Conservation (phyloP, 2,888 invertebrate genomes). For the Cheilosia impressa region DNA sequence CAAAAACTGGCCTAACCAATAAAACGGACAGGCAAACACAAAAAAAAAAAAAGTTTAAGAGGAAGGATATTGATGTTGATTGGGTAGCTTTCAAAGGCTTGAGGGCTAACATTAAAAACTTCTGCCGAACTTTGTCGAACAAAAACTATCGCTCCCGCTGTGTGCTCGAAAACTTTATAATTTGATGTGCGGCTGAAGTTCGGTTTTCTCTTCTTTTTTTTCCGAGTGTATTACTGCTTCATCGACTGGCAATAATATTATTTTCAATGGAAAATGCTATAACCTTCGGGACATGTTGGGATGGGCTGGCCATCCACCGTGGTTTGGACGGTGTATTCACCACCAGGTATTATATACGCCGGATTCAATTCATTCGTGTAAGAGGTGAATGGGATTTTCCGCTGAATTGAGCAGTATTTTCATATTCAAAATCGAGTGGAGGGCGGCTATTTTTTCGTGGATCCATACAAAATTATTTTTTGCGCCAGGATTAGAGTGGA, state of each 20-base stretch:
- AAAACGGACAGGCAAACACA: no score
- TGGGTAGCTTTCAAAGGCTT: constrained; percentile 53
- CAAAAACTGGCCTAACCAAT: no score
- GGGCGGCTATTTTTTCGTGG: no score
- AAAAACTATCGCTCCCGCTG: constrained; percentile 36
- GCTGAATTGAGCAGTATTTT: constrained; percentile 15
- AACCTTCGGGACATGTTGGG: no score
- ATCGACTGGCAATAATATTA: no score
- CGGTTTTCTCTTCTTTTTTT: constrained; percentile 32
- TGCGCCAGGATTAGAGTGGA: no score
- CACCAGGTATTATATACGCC: constrained; percentile 29
- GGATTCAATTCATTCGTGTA: constrained; percentile 23
- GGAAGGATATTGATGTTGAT: constrained; percentile 58
- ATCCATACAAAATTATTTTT: no score
- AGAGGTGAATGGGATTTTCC: constrained; percentile 30
- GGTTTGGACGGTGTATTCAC: background rate
- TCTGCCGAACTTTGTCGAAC: constrained; percentile 49
- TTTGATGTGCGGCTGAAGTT: constrained; percentile 59
- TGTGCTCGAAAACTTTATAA: constrained; percentile 51
- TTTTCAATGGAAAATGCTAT: no score
- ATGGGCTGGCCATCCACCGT: no score
- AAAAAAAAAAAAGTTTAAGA: constrained; percentile 1
- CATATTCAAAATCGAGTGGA: no score
- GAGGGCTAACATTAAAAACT: constrained; percentile 59
- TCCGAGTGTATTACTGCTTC: no score